Percentiles rank a stretch among this genome's conserved stretches.
Evolutionary conservation across 64 coral and sea anemone genomes (phyloP).

Genomic region (Actinia equina): DNA sequence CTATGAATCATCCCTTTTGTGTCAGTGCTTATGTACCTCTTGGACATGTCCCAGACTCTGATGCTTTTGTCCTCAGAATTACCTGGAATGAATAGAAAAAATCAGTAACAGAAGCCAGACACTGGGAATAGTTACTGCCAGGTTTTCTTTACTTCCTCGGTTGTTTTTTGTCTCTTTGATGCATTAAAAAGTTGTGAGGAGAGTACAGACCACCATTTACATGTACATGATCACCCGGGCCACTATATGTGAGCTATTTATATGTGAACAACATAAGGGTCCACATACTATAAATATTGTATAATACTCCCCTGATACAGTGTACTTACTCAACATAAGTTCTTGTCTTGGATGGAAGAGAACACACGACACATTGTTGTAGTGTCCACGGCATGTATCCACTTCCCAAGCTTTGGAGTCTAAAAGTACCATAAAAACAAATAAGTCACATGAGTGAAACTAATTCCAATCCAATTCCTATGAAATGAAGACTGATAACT

Average conservation of each 20-base stretch:
- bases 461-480: background rate
- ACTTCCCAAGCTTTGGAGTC: slow-evolving; percentile 98
- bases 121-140: no score
- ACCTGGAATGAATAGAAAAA: slow-evolving; percentile 25
- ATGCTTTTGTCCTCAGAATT: slow-evolving; percentile 99
- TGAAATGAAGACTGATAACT: background rate
- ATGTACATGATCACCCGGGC: background rate
- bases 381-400: slow-evolving; percentile 96
- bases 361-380: slow-evolving; percentile 95
- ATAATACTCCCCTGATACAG: background rate
- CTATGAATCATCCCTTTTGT: no score
- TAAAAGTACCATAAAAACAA: slow-evolving; percentile 3
- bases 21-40: slow-evolving; percentile 62
- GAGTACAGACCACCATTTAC: no score
- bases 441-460: background rate
- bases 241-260: background rate
- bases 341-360: slow-evolving; percentile 98
- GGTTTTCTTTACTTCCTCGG: no score
- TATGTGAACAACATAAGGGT: background rate
- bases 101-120: no score
- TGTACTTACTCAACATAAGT: slow-evolving; percentile 83
- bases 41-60: slow-evolving; percentile 99
- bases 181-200: no score
- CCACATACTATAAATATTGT: background rate
- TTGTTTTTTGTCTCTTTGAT: no score